Percentiles rank a stretch among this genome's conserved stretches.
Conservation (phyloP, 2,888 invertebrate species). For the Tachystola acroxantha region DNA sequence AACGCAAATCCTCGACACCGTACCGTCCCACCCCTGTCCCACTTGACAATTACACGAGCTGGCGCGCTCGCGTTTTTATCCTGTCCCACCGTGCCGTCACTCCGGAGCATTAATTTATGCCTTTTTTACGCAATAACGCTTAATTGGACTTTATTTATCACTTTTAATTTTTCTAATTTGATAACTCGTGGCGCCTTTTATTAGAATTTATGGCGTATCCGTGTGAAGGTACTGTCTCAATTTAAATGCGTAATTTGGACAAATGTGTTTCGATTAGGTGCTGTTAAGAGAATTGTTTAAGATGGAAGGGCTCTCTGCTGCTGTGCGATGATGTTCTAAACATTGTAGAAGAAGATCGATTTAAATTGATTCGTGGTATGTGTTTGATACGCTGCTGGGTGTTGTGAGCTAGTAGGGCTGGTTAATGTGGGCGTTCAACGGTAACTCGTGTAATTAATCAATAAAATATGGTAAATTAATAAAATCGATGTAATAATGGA, state of each 20-base stretch:
- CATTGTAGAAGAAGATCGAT: too few relatives aligned
- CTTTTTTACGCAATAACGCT: conserved; percentile 77
- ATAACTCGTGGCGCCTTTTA: conserved; percentile 57
- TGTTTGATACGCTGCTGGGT: too few relatives aligned
- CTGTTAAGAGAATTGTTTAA: conserved; percentile 27
- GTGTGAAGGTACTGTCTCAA: conserved; percentile 49
- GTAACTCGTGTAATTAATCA: too few relatives aligned
- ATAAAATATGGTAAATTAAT: too few relatives aligned
- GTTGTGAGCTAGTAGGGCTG: too few relatives aligned
- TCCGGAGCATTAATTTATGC: conserved; percentile 70
- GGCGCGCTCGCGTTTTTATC: conserved; percentile 26
- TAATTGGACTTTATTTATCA: conserved; percentile 77
- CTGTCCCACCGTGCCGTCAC: conserved; percentile 25
- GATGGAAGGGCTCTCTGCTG: too few relatives aligned
- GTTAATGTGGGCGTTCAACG: too few relatives aligned
- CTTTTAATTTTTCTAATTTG: conserved; percentile 77
- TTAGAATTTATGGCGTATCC: conserved; percentile 62
- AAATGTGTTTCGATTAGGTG: conserved; percentile 63
- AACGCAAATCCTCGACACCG: too few relatives aligned
- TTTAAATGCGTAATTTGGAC: conserved; percentile 61
- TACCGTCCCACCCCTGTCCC: conserved; percentile 39
- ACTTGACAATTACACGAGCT: conserved; percentile 39
- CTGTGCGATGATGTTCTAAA: too few relatives aligned
- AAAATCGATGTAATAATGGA: too few relatives aligned
- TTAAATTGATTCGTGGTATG: too few relatives aligned